Percentiles rank a stretch among this genome's conserved stretches.
These are phyloP conservation scores for Agriotes lineatus DNA, from an alignment of 2,888 invertebrate genomes.

Conservation along the genomic window DNA sequence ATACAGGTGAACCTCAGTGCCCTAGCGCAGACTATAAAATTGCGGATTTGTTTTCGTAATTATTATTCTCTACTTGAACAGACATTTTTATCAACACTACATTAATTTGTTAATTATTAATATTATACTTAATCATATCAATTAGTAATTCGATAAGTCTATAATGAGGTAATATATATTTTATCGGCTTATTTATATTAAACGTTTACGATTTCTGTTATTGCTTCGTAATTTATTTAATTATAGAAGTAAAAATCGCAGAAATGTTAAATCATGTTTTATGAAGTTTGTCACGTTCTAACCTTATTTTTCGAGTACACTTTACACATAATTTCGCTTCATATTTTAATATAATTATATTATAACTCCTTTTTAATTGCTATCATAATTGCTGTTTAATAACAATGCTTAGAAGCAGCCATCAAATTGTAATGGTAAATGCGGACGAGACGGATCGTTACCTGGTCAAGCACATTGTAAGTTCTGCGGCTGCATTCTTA, in stretches of 20 bases:
- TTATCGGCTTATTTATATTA: constrained; percentile 37
- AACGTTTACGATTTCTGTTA: constrained; percentile 35
- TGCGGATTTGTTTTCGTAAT: constrained; percentile 10
- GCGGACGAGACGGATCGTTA: constrained; percentile 6
- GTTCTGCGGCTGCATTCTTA: neutral
- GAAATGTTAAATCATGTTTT: constrained; percentile 37
- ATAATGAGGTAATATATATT: constrained; percentile 35
- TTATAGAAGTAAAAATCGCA: constrained; percentile 36
- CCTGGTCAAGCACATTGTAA: neutral
- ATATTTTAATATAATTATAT: constrained; percentile 33
- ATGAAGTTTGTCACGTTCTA: constrained; percentile 37
- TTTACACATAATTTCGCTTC: constrained; percentile 31
- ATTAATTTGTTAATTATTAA: constrained; percentile 34
- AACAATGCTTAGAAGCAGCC: constrained; percentile 14
- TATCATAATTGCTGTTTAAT: constrained; percentile 23
- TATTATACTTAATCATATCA: constrained; percentile 32
- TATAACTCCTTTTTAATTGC: constrained; percentile 28
- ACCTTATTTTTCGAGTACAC: constrained; percentile 28
- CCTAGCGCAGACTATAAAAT: neutral
- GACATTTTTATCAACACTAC: constrained; percentile 25
- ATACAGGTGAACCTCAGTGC: neutral
- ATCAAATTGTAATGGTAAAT: constrained; percentile 11
- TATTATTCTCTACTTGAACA: constrained; percentile 11
- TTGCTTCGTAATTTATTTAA: constrained; percentile 32
- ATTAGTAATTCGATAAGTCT: constrained; percentile 36